Percentiles rank a stretch among this genome's conserved stretches.
Conservation (phyloP, 2,888 invertebrate genomes). For the Nesidiocoris tenuis region DNA sequence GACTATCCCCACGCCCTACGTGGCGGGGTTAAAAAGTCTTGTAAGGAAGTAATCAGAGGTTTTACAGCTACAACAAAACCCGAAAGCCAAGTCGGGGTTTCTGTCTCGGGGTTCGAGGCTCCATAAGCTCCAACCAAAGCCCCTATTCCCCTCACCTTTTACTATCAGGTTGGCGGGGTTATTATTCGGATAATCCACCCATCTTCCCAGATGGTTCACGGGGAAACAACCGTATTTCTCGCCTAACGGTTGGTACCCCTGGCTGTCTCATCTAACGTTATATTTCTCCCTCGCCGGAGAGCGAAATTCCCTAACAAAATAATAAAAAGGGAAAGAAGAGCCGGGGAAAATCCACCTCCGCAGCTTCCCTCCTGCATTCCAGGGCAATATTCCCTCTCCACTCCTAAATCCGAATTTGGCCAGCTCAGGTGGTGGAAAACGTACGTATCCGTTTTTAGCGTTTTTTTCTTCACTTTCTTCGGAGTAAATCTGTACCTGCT, state of each 20-base stretch:
- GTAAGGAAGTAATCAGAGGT: constrained; percentile 23
- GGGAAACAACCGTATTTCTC: constrained; percentile 9
- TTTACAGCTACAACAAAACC: constrained; percentile 16
- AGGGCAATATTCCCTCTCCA: neutral
- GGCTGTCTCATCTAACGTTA: neutral
- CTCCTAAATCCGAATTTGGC: constrained; percentile 2
- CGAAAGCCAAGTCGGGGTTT: constrained; percentile 1
- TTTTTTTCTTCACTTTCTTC: neutral
- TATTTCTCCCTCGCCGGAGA: neutral
- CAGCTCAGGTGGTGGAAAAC: constrained; percentile 4
- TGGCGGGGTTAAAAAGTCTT: neutral
- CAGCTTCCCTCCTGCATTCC: neutral
- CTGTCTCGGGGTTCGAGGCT: neutral
- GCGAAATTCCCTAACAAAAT: neutral
- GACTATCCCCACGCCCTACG: constrained; percentile 1
- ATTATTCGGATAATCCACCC: constrained; percentile 37
- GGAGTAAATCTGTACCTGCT: neutral
- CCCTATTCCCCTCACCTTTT: neutral
- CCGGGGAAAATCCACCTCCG: neutral
- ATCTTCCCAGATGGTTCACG: neutral
- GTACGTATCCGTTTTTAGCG: constrained; percentile 17
- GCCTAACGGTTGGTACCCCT: constrained; percentile 8
- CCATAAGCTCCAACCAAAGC: neutral
- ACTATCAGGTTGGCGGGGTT: neutral
- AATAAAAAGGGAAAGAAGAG: neutral